Percentiles rank a stretch among this genome's conserved stretches.
Evolutionary conservation across 2,888 invertebrate genomes (phyloP).

Genomic region (Apotomis capreana): DNA sequence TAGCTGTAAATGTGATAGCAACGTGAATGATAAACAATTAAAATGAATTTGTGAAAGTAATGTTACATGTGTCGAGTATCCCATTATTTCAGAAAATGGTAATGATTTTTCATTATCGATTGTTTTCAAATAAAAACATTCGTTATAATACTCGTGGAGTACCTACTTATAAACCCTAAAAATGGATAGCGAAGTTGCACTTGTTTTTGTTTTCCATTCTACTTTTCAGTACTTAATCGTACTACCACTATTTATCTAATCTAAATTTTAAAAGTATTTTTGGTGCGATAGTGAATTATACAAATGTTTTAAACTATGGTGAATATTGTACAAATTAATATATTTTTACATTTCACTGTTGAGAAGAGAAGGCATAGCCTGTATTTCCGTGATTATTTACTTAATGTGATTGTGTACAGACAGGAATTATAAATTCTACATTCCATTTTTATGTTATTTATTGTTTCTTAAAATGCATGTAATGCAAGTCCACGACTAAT

Average conservation of each 20-base stretch:
- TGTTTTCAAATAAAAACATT: background rate
- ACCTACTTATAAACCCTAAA: constrained; percentile 42
- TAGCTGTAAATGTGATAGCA: background rate
- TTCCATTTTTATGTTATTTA: constrained; percentile 74
- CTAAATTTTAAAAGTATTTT: constrained; percentile 74
- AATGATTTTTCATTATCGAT: background rate
- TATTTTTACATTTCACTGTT: constrained; percentile 82
- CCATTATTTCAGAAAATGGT: background rate
- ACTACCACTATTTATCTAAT: constrained; percentile 67
- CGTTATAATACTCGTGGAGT: background rate
- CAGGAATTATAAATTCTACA: constrained; percentile 82
- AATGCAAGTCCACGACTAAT: constrained; percentile 82
- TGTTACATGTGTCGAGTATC: background rate
- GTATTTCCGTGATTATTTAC: constrained; percentile 76
- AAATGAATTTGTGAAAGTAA: background rate
- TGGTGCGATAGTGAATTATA: constrained; percentile 83
- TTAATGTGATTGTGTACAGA: constrained; percentile 79
- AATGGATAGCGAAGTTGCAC: constrained; percentile 60
- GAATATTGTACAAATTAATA: constrained; percentile 82
- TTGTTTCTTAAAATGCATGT: constrained; percentile 70
- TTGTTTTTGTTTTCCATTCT: constrained; percentile 67
- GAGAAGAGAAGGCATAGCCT: constrained; percentile 79
- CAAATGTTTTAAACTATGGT: constrained; percentile 76
- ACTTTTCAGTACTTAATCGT: constrained; percentile 71
- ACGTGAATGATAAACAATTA: background rate